Evolutionary conservation across 2,113 vertebrate species (phyloP), one percentile per base, ranked within the genome.

Genomic region (Pseudopipra pipra): DNA sequence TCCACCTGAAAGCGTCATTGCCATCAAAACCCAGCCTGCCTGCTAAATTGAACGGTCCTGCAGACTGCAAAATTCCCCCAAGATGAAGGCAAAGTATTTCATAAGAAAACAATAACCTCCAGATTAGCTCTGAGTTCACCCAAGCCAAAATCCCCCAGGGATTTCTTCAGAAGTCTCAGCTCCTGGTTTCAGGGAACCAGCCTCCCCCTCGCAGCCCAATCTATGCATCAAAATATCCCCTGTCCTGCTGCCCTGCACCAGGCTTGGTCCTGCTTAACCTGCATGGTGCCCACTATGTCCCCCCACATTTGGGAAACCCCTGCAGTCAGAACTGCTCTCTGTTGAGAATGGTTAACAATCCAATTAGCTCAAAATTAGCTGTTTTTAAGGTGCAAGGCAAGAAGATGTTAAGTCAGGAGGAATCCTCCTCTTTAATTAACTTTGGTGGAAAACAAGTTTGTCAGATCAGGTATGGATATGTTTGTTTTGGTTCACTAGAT

Each of bases 361-460:
- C 66, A 46, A 68, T 94, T 85, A 72, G 52, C 27, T 93, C 49
- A 65, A 81, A 82, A 95, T 87, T 41, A 84, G 41, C 76, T 73
- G 13, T 1, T 27, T 95, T 89, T 76, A 89, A 95, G 76, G 81
- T 67, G 52, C 35, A 52, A 90, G 30, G 52, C 56, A 47, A 68
- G 49, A 85, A 89, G 39, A 56, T 44, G 71, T 63, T 39, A 87
- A 96, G 89, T 59, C 86, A 73, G 73, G 80, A 90, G 70, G 65
- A 96, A 92, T 54, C 85, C 58, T 89, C 82, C 37, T 84, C 86
- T 91, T 93, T 95, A 96, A 96, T 95, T 96, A 93, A 88, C 71
- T 91, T 78, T 37, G 16, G 51, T 58, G 37, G 75, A 85, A 95
- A 93, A 84, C 35, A 92, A 82, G 52, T 88, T 78, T 80, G 83